phyloP scores from a whole-genome alignment of 2,113 vertebrate species.

The Rhinolophus ferrumequinum region DNA sequence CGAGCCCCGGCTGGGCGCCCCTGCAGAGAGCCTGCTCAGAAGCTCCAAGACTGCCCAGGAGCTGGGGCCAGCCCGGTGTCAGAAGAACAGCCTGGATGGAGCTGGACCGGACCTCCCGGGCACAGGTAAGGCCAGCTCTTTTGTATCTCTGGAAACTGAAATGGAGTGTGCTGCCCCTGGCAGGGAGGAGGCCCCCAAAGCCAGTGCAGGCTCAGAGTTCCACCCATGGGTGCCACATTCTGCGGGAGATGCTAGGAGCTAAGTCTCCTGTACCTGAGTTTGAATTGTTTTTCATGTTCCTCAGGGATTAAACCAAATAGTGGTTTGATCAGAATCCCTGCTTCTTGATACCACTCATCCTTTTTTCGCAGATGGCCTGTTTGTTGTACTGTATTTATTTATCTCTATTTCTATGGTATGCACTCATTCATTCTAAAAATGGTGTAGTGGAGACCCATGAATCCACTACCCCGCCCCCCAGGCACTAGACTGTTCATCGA shows the following conservation, averaged over 20 bases:
- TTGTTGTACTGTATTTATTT: background rate
- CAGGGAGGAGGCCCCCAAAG: too few relatives aligned
- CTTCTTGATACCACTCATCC: background rate
- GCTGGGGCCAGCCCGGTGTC: background rate
- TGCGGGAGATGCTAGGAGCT: background rate
- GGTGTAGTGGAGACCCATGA: accelerated
- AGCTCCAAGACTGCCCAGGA: conserved; percentile 45
- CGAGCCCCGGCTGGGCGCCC: background rate
- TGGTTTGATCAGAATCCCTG: background rate
- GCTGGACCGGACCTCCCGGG: conserved; percentile 67
- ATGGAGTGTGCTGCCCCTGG: accelerated
- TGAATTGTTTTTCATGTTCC: background rate
- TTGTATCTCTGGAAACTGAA: background rate
- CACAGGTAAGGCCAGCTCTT: conserved; percentile 81
- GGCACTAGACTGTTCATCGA: accelerated
- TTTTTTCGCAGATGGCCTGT: accelerated
- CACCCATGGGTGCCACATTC: accelerated
- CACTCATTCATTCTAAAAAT: background rate
- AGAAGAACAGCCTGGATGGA: conserved; percentile 63
- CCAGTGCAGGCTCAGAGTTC: background rate
- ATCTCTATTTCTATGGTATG: accelerated
- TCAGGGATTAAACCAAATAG: background rate
- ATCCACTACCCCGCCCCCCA: background rate
- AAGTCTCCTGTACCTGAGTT: background rate
- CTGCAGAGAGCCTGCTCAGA: conserved; percentile 68